Conservation (phyloP, 2,113 vertebrate genomes). For the Cervus canadensis region DNA sequence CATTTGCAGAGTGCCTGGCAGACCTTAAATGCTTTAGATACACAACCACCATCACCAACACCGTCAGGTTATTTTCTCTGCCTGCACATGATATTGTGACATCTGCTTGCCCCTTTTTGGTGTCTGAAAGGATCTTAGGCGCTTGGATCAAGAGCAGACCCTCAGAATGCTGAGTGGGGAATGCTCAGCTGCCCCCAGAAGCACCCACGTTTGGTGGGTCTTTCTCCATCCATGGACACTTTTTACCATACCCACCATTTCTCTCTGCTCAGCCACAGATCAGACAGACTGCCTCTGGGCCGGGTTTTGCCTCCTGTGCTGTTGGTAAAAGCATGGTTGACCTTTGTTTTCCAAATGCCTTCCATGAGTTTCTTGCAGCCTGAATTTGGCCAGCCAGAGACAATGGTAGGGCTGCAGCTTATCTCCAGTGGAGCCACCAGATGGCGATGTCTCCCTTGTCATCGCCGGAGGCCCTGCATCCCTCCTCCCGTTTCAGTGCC, state of each 20-base stretch:
- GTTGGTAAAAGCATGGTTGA: not conserved
- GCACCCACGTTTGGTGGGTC: not conserved
- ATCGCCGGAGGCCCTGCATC: not conserved
- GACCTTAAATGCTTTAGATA: not conserved
- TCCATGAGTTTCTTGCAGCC: not conserved
- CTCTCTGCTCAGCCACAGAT: not conserved
- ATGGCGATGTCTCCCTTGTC: conserved; percentile 80
- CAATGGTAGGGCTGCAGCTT: not conserved
- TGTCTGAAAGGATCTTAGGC: not conserved
- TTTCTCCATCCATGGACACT: not conserved
- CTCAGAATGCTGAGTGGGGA: not conserved
- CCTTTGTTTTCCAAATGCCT: not conserved
- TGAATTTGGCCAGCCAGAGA: not conserved
- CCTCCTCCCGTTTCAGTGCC: not conserved
- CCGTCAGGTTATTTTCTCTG: not conserved
- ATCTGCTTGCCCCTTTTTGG: not conserved
- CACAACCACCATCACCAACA: not conserved
- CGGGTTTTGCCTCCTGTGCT: not conserved
- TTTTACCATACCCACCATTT: not conserved
- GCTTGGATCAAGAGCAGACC: not conserved
- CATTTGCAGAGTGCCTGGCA: not conserved
- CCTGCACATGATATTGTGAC: not conserved
- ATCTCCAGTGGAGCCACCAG: conserved; percentile 68
- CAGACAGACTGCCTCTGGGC: not conserved
- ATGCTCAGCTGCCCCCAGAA: not conserved